Conservation (phyloP, 2,888 invertebrate species). For the Diachrysia chrysitis region DNA sequence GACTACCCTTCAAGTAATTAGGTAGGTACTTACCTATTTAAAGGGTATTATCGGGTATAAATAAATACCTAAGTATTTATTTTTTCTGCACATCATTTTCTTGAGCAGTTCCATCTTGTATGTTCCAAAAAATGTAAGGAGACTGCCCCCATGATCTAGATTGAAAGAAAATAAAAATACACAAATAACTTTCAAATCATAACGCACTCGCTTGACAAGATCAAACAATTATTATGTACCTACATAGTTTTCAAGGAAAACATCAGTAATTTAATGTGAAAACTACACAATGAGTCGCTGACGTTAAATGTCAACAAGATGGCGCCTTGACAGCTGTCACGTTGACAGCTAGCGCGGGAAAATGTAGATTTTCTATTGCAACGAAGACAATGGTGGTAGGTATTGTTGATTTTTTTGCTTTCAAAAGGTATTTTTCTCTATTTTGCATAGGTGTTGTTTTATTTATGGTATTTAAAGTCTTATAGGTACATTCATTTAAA, state of each 20-base stretch:
- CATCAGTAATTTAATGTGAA: slow-evolving; percentile 40
- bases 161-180: neutral
- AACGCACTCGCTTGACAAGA: neutral
- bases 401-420: slow-evolving; percentile 28
- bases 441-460: neutral
- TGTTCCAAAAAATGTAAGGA: too few species aligned
- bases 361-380: slow-evolving; percentile 36
- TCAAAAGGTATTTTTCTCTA: slow-evolving; percentile 10
- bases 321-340: slow-evolving; percentile 71
- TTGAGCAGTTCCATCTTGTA: too few species aligned
- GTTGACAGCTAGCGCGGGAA: slow-evolving; percentile 54
- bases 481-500: too few species aligned
- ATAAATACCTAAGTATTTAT: too few species aligned
- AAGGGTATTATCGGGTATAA: too few species aligned
- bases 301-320: slow-evolving; percentile 58
- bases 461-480: too few species aligned
- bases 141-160: too few species aligned
- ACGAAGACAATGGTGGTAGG: slow-evolving; percentile 35
- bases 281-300: slow-evolving; percentile 58
- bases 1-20: too few species aligned
- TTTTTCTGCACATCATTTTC: too few species aligned
- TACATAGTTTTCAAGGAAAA: slow-evolving; percentile 34
- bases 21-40: too few species aligned
- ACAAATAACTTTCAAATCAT: neutral
- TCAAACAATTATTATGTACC: slow-evolving; percentile 23